A percentile compares a stretch with the other conserved stretches of the same genome.
These are phyloP conservation scores for Pseudachorutes palmiensis DNA, from an alignment of 1,140 invertebrate genomes.

Conservation along the genomic window DNA sequence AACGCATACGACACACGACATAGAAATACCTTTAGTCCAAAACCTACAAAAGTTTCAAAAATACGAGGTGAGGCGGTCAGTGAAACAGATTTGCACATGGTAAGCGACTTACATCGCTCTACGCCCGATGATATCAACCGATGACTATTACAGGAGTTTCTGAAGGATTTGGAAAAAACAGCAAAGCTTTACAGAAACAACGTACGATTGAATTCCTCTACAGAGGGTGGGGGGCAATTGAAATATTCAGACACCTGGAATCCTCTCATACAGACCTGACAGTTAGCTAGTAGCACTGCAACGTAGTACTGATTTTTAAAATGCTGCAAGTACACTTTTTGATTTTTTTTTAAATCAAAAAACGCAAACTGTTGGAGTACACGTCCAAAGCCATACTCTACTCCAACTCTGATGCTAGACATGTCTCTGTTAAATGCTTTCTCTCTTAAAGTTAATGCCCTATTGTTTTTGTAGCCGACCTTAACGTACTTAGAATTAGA, in stretches of 20 bases:
- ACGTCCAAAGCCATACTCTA: slow-evolving; percentile 22
- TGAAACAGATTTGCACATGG: no score
- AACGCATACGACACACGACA: no score
- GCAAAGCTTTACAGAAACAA: no score
- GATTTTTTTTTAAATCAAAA: slow-evolving; percentile 26
- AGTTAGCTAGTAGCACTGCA: slow-evolving; percentile 16
- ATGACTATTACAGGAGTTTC: no score
- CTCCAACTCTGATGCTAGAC: slow-evolving; percentile 7
- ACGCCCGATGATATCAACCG: no score
- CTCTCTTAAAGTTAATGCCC: neutral
- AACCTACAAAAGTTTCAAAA: no score
- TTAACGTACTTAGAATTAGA: slow-evolving; percentile 9
- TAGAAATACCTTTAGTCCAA: no score
- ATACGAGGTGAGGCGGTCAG: no score
- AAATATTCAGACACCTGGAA: slow-evolving; percentile 18
- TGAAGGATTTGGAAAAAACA: no score
- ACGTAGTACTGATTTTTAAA: slow-evolving; percentile 11
- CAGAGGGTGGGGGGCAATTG: neutral
- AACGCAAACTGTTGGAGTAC: slow-evolving; percentile 18
- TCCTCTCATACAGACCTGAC: slow-evolving; percentile 20
- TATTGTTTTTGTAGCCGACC: slow-evolving; percentile 15
- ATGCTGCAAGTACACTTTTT: slow-evolving; percentile 13
- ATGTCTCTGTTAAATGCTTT: slow-evolving; percentile 14
- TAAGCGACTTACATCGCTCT: no score
- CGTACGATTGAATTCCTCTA: neutral